Conservation (phyloP, 2,888 invertebrate species). For the Subacronicta megacephala region DNA sequence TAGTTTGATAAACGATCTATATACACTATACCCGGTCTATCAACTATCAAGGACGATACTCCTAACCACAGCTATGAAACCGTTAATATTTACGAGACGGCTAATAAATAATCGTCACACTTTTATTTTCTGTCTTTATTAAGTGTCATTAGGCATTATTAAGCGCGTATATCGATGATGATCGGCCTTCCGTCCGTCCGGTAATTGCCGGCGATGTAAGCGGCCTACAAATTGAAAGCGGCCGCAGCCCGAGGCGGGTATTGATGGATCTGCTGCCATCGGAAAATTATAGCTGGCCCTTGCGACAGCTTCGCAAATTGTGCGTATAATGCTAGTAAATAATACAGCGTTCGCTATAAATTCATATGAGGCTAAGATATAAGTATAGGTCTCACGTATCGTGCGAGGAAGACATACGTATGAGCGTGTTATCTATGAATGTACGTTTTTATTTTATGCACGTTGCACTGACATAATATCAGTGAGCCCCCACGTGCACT, state of each 20-base stretch:
- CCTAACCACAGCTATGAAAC: conserved; percentile 51
- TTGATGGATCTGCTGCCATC: conserved; percentile 89
- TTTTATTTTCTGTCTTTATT: conserved; percentile 88
- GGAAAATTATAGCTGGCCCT: conserved; percentile 87
- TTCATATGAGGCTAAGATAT: conserved; percentile 78
- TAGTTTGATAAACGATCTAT: conserved; percentile 24
- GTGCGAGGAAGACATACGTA: conserved; percentile 57
- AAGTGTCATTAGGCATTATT: conserved; percentile 89
- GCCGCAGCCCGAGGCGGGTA: conserved; percentile 85
- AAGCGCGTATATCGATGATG: conserved; percentile 87
- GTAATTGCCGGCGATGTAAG: conserved; percentile 87
- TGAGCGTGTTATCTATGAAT: conserved; percentile 35
- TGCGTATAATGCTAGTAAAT: conserved; percentile 89
- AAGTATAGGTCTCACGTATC: conserved; percentile 72
- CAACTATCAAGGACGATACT: conserved; percentile 45
- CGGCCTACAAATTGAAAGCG: conserved; percentile 89
- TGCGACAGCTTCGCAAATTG: conserved; percentile 89
- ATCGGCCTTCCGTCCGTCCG: conserved; percentile 86
- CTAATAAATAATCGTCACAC: conserved; percentile 85
- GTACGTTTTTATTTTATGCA: conserved; percentile 31
- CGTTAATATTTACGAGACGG: conserved; percentile 70
- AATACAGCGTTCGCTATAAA: conserved; percentile 84
- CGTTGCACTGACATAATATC: conserved; percentile 39
- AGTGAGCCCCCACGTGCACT: conserved; percentile 20
- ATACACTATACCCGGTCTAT: conserved; percentile 28